phyloP scores from a whole-genome alignment of 2,888 invertebrate species.

The Polydrusus tereticollis region DNA sequence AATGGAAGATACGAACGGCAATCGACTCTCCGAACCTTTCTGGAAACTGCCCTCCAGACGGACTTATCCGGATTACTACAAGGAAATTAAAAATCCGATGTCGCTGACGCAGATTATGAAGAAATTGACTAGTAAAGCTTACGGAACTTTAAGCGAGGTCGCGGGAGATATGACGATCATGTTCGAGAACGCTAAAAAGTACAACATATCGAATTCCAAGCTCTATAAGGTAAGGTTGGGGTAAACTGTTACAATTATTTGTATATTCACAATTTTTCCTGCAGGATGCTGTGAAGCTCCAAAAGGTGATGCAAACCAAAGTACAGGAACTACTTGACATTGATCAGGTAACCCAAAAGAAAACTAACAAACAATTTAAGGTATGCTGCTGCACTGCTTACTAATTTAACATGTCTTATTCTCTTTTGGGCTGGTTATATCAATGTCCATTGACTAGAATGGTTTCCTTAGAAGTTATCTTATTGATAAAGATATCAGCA shows the following conservation, averaged over 20 bases:
- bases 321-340: conserved; percentile 78
- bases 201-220: conserved; percentile 84
- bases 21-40: conserved; percentile 90
- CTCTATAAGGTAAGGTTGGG: conserved; percentile 77
- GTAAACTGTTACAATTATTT: background rate
- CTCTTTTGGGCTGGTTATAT: too few relatives aligned
- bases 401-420: conserved; percentile 19
- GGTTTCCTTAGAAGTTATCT: too few relatives aligned
- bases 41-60: conserved; percentile 92
- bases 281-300: conserved; percentile 80
- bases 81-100: conserved; percentile 95
- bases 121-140: conserved; percentile 85
- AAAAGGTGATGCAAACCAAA: conserved; percentile 79
- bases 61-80: conserved; percentile 97
- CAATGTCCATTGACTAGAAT: too few relatives aligned
- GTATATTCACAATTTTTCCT: conserved; percentile 55
- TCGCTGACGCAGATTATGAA: conserved; percentile 92
- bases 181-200: conserved; percentile 96
- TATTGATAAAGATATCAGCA: too few relatives aligned
- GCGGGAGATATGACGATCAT: conserved; percentile 95
- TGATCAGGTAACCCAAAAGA: conserved; percentile 71
- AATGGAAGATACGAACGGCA: conserved; percentile 75
- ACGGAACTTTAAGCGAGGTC: conserved; percentile 88
- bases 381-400: conserved; percentile 55
- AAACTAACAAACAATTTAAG: conserved; percentile 66